Evolutionary conservation across 2,888 invertebrate genomes (phyloP), one percentile per base, ranked within the genome.

Genomic region (Abrostola tripartita): DNA sequence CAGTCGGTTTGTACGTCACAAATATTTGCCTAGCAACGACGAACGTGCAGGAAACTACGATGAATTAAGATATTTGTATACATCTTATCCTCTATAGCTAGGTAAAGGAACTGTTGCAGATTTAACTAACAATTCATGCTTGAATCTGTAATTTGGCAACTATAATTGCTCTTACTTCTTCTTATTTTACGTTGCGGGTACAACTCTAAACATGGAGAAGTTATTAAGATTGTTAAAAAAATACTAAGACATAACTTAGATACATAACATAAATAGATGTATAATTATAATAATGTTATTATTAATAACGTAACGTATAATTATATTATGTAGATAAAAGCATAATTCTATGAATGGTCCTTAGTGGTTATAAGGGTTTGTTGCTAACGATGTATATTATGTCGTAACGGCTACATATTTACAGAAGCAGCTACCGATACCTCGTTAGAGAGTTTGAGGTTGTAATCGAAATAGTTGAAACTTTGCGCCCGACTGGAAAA

Each of bases 401-500:
- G 24, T 42, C n/a, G 42, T 50, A 11, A 57, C n/a, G 35, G 11
- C n/a, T 40, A 40, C 5, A 41, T 37, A 56, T 47, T 37, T 47
- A 38, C 24, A 24, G 14, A 38, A 56, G 11, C 2, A 58, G 42
- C 41, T 51, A 24, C 24, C 24, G 37, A 58, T 57, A 42, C 9
- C 52, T 52, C 14, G 41, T 14, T 50, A 12, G 35, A 51, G 10
- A 51, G 51, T 51, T 41, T 36, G 10, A 58, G 36, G 41, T 57
- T 63, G 57, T 63, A 63, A 63, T 63, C 52, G 63, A 63, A 62
- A 62, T 57, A 62, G 57, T 63, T 11, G 36, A 24, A 10, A 10
- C 37, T 14, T 41, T 36, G 37, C 47, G 38, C 42, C 35, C 35
- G 52, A 56, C 24, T 7, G 14, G 12, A 42, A 14, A 53, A 61